These are phyloP conservation scores for Teinopalpus imperialis DNA, from an alignment of 2,888 invertebrate genomes.

Conservation along the genomic window DNA sequence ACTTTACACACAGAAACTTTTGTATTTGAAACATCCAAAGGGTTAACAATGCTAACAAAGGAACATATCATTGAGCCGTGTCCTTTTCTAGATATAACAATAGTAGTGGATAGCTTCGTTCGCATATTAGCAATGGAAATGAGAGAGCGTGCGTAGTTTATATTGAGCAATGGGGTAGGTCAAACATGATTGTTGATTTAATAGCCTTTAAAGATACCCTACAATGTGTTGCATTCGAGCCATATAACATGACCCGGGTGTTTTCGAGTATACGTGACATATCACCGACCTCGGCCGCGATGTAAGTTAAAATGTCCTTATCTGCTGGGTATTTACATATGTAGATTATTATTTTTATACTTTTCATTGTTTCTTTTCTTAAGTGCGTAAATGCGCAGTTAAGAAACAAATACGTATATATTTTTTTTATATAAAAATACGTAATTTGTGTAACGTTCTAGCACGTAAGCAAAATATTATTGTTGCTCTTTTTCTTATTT, in stretches of 20 bases:
- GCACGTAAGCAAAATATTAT: too few species aligned
- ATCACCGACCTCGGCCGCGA: constrained; percentile 2
- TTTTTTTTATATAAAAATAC: too few species aligned
- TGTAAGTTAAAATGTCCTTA: constrained; percentile 6
- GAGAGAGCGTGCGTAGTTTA: constrained; percentile 55
- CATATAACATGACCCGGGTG: background rate
- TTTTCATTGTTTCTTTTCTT: background rate
- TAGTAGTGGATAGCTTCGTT: constrained; percentile 44
- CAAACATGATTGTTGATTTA: constrained; percentile 62
- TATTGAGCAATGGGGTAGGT: constrained; percentile 73
- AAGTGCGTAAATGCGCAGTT: too few species aligned
- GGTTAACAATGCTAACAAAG: too few species aligned
- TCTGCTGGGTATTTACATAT: background rate
- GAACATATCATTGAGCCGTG: too few species aligned
- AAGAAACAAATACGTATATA: too few species aligned
- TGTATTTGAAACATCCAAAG: too few species aligned
- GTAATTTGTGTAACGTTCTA: too few species aligned
- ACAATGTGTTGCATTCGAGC: constrained; percentile 15
- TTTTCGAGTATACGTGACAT: constrained; percentile 11
- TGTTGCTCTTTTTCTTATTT: too few species aligned
- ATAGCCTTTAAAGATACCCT: constrained; percentile 36
- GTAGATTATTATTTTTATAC: background rate
- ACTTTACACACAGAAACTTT: too few species aligned
- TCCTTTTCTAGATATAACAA: constrained; percentile 26
- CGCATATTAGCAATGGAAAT: constrained; percentile 70